Percentiles rank a stretch among this genome's conserved stretches.
Conservation (phyloP, 35 echinoderm and acorn worm species). For the Apostichopus parvimensis region DNA sequence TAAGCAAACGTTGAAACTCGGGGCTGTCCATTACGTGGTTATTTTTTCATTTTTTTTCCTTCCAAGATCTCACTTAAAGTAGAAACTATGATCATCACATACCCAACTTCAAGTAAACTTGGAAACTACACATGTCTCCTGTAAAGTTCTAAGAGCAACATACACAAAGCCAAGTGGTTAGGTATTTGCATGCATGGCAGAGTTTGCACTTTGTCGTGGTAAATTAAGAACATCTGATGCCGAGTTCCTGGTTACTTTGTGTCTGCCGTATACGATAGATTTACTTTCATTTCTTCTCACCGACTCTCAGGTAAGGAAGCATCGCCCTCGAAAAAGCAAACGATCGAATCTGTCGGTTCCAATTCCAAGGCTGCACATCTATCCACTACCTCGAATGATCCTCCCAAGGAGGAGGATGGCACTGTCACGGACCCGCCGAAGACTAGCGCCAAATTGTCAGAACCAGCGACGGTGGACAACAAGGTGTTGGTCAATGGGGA, state of each 20-base stretch:
- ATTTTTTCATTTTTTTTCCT: neutral
- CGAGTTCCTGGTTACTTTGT: too few relatives aligned
- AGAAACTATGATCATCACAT: neutral
- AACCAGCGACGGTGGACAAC: neutral
- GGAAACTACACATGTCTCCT: neutral
- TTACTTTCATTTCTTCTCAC: neutral
- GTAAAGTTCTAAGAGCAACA: too few relatives aligned
- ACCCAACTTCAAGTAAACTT: neutral
- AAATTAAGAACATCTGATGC: too few relatives aligned
- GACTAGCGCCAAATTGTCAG: neutral
- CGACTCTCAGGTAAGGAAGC: neutral
- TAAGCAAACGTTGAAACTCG: neutral
- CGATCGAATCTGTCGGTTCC: neutral
- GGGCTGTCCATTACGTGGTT: too few relatives aligned
- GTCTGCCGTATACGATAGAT: neutral
- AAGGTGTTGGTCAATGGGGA: neutral
- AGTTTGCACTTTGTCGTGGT: too few relatives aligned
- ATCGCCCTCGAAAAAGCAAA: neutral
- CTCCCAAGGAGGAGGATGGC: neutral
- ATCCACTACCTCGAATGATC: neutral
- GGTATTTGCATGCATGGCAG: too few relatives aligned
- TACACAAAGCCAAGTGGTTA: too few relatives aligned
- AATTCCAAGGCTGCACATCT: neutral
- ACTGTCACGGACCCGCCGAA: neutral
- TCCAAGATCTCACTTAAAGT: neutral